Percentiles rank a stretch among this genome's conserved stretches.
Conservation (phyloP, 2,113 vertebrate species). For the Zosterops lateralis region DNA sequence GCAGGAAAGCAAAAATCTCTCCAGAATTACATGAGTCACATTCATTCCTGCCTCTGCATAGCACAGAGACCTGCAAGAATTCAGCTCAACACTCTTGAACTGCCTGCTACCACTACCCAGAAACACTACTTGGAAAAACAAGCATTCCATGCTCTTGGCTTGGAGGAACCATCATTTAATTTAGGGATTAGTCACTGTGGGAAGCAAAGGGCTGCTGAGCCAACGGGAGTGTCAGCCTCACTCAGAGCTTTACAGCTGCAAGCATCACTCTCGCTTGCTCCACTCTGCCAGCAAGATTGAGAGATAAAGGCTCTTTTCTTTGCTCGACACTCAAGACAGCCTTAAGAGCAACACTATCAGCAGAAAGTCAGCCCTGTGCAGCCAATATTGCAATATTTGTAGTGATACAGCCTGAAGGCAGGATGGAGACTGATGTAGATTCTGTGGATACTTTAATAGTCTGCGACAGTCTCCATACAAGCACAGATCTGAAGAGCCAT, state of each 20-base stretch:
- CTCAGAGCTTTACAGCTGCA: constrained; percentile 1
- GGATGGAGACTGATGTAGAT: neutral
- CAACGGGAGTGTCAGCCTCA: neutral
- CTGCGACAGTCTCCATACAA: neutral
- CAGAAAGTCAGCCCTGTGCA: neutral
- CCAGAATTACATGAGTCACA: neutral
- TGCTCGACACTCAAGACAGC: neutral
- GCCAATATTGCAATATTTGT: neutral
- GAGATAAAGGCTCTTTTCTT: constrained; percentile 10
- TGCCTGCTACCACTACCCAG: neutral
- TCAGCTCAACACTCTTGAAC: neutral
- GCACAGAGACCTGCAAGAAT: neutral
- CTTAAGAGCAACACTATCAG: neutral
- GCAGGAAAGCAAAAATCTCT: neutral
- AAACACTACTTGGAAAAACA: neutral
- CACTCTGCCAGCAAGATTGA: neutral
- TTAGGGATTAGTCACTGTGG: neutral
- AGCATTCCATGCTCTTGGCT: neutral
- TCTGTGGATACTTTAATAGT: neutral
- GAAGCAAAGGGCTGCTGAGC: constrained; percentile 5
- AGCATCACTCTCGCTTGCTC: neutral
- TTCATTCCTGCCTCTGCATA: neutral
- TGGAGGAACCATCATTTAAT: neutral
- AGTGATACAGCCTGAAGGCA: neutral
- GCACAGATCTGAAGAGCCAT: neutral